phyloP scores from a whole-genome alignment of 1,140 invertebrate genomes.

The Drosophila truncata region DNA sequence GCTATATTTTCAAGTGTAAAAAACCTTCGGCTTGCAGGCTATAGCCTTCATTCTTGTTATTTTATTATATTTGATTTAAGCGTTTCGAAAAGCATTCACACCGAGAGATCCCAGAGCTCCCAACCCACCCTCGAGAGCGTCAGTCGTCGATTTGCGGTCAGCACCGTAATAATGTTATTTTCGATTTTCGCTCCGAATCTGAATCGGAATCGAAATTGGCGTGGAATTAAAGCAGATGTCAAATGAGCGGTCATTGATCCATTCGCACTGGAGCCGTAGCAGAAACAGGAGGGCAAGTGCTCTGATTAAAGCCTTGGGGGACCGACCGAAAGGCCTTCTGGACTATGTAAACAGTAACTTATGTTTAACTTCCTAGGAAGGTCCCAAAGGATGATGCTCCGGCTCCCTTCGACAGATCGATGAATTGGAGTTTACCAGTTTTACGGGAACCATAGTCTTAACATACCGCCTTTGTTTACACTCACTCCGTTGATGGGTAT shows the following conservation, averaged over 20 bases:
- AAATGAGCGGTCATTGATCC: conserved; percentile 66
- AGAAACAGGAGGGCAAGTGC: conserved; percentile 34
- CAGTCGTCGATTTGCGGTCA: conserved; percentile 58
- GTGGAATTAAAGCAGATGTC: conserved; percentile 75
- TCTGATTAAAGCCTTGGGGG: conserved; percentile 60
- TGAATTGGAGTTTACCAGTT: conserved; percentile 29
- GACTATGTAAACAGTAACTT: conserved; percentile 57
- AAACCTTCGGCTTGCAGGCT: neutral
- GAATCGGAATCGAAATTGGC: conserved; percentile 46
- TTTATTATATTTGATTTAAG: conserved; percentile 77
- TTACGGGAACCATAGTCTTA: conserved; percentile 9
- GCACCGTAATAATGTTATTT: conserved; percentile 42
- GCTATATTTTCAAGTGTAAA: neutral
- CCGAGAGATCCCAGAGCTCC: conserved; percentile 3
- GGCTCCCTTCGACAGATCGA: conserved; percentile 3
- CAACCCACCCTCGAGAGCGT: conserved; percentile 4
- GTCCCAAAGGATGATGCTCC: conserved; percentile 49
- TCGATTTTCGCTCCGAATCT: conserved; percentile 53
- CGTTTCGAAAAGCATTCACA: conserved; percentile 24
- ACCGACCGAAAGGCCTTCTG: conserved; percentile 37
- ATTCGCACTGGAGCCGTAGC: neutral
- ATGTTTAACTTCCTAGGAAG: conserved; percentile 49
- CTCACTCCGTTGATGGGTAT: conserved; percentile 15
- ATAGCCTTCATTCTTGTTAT: conserved; percentile 14
- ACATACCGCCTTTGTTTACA: conserved; percentile 35